phyloP scores from a whole-genome alignment of 2,888 invertebrate species.

The Miltochrista miniata region DNA sequence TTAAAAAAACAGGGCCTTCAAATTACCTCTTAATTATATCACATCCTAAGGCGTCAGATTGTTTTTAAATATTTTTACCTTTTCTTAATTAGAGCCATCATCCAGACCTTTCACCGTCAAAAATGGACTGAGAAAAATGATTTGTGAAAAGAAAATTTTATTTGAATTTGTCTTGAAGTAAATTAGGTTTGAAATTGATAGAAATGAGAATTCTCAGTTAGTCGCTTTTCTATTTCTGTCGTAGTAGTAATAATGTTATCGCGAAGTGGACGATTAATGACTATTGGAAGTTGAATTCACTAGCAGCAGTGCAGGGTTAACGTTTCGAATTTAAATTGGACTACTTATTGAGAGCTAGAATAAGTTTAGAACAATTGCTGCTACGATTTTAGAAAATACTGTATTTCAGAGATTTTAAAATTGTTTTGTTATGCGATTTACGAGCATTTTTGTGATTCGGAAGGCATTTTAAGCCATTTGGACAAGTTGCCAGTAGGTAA shows the following conservation, averaged over 20 bases:
- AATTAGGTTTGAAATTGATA: conserved; percentile 5
- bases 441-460: too few species aligned
- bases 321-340: not conserved
- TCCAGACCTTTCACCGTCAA: not conserved
- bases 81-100: not conserved
- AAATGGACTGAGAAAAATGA: not conserved
- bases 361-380: too few species aligned
- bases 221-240: conserved; percentile 3
- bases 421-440: too few species aligned
- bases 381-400: too few species aligned
- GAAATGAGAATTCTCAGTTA: not conserved
- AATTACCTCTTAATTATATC: not conserved
- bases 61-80: not conserved
- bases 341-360: too few species aligned
- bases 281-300: not conserved
- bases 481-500: too few species aligned
- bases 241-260: conserved; percentile 6
- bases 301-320: not conserved
- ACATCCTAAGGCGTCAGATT: not conserved
- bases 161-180: not conserved
- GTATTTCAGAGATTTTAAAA: too few species aligned
- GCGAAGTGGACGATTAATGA: conserved; percentile 2
- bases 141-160: not conserved
- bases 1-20: not conserved
- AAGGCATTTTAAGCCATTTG: too few species aligned